Evolutionary conservation across 2,113 vertebrate genomes (phyloP), one percentile per base, ranked within the genome.

Genomic region (Sturnus vulgaris): DNA sequence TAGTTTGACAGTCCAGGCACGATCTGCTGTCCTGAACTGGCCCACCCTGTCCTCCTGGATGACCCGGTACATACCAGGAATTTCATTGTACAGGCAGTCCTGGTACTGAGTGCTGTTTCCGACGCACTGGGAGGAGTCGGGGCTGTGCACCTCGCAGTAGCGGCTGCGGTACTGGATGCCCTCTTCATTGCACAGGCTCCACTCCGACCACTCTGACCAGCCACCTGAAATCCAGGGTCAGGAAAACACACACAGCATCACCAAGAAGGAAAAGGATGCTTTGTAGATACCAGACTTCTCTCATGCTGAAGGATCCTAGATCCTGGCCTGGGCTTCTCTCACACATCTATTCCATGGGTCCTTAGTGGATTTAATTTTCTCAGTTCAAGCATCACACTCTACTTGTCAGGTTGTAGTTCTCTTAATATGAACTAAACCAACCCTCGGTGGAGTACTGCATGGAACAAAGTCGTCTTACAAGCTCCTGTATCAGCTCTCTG

Each of bases 141-240:
- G 98, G 85, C 95, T 98, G 97, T 97, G 98, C 55, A 76, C 98
- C 97, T 97, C 98, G 46, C 97, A 98, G 40, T 88, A 98, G 39
- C 99, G 98, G 90, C 97, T 99, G 84, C 99, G 98, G 96, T 98
- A 98, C 63, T 99, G 99, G 85, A 98, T 82, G 37, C 99, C 99
- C 3, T 98, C 98, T 75, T 99, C 99, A 18, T 98, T 98, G 60
- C 99, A 99, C 31, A 98, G 86, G 13, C 98, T 98, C 99, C 99
- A 99, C 94, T 99, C 98, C 0, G 99, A 98, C 99, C 99, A 99
- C 46, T 98, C 98, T 19, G 99, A 99, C 99, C 99, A 99, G 75
- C 99, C 99, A 89, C 99, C 99, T 99, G 85, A 61, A 95, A 91
- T 13, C 39, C 88, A 65, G 79, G 46, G 88, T 28, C 46, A 84